phyloP scores from a whole-genome alignment of 2,888 invertebrate species.

The Cephus pygmeus region DNA sequence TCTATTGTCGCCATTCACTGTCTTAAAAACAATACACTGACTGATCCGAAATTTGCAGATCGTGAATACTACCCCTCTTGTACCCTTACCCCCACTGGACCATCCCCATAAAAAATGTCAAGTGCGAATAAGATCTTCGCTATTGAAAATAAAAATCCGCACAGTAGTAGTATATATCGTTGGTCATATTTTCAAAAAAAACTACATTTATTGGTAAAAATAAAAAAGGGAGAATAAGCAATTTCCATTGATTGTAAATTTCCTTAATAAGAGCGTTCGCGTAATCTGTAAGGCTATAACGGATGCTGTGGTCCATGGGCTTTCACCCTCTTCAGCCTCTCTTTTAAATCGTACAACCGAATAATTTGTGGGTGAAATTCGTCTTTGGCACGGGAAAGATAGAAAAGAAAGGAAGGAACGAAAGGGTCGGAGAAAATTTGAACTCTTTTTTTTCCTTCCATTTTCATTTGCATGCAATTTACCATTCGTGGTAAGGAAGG shows the following conservation, averaged over 20 bases:
- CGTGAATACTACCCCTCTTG: background rate
- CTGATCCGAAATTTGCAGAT: background rate
- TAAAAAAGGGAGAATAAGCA: background rate
- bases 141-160: background rate
- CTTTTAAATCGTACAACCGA: slow-evolving; percentile 41
- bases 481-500: slow-evolving; percentile 23
- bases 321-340: slow-evolving; percentile 47
- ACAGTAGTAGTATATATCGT: no score
- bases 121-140: background rate
- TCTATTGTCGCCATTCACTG: background rate
- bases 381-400: slow-evolving; percentile 48
- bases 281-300: slow-evolving; percentile 12
- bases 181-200: no score
- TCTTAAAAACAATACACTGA: slow-evolving; percentile 1
- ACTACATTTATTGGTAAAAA: no score
- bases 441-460: slow-evolving; percentile 39
- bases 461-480: slow-evolving; percentile 48
- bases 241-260: background rate
- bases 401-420: slow-evolving; percentile 25
- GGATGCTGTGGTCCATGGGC: slow-evolving; percentile 21
- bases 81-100: background rate
- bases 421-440: slow-evolving; percentile 31
- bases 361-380: slow-evolving; percentile 52
- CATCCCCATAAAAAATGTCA: background rate
- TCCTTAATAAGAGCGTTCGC: background rate